phyloP scores from a whole-genome alignment of 2,888 invertebrate genomes.

The Coenonympha glycerion region DNA sequence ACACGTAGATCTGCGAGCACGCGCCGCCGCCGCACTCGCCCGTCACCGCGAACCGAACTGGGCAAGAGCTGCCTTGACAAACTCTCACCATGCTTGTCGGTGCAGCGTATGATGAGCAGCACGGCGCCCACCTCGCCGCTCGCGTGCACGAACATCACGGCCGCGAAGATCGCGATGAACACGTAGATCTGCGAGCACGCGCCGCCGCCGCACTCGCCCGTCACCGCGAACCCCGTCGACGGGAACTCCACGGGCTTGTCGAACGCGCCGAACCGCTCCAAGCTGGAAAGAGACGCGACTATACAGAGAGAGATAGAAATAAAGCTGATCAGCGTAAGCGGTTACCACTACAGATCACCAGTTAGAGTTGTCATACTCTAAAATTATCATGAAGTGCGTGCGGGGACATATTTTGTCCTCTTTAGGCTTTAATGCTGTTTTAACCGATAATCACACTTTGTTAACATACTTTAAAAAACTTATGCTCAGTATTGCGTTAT shows the following conservation, averaged over 20 bases:
- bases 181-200: slow-evolving; percentile 86
- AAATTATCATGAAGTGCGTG: too few species aligned
- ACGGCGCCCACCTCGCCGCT: slow-evolving; percentile 95
- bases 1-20: slow-evolving; percentile 86
- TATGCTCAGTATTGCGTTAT: too few species aligned
- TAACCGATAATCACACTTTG: too few species aligned
- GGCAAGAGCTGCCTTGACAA: too few species aligned
- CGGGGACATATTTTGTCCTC: too few species aligned
- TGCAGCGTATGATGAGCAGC: slow-evolving; percentile 91
- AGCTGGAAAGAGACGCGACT: slow-evolving; percentile 33
- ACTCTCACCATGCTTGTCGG: slow-evolving; percentile 85
- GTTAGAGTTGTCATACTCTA: too few species aligned
- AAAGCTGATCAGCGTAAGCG: too few species aligned
- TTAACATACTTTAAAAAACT: too few species aligned
- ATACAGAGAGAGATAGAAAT: too few species aligned
- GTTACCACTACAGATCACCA: too few species aligned
- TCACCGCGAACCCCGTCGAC: slow-evolving; percentile 75
- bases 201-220: slow-evolving; percentile 86
- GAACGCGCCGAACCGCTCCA: slow-evolving; percentile 38
- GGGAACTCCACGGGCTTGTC: not conserved
- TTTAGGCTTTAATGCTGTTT: too few species aligned
- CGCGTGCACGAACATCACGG: slow-evolving; percentile 93
- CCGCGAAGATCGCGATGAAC: slow-evolving; percentile 86
- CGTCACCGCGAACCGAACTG: slow-evolving; percentile 80
- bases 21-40: slow-evolving; percentile 87